Conservation (phyloP, 2,113 vertebrate genomes). For the cattle (Bos taurus) region DNA sequence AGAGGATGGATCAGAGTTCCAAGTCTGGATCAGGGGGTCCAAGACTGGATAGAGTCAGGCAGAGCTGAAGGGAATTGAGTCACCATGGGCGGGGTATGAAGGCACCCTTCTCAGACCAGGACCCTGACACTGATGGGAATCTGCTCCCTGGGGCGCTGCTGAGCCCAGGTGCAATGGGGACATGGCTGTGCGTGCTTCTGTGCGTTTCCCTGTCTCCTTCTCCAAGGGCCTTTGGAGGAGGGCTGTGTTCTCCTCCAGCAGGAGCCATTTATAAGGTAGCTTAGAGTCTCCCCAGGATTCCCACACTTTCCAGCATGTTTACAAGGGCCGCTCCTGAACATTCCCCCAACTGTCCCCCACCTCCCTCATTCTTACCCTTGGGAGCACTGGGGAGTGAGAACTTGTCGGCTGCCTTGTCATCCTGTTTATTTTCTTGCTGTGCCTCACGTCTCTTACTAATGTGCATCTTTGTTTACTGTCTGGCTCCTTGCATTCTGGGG, state of each 20-base stretch:
- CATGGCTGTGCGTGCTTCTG: accelerated
- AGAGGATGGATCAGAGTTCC: not conserved
- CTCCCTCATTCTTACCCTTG: not conserved
- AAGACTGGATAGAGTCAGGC: not conserved
- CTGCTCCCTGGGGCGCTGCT: not conserved
- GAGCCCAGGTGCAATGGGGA: not conserved
- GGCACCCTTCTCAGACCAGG: not conserved
- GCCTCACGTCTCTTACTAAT: not conserved
- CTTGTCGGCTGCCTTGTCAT: accelerated
- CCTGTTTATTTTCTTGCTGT: not conserved
- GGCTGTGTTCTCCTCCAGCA: not conserved
- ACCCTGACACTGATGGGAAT: not conserved
- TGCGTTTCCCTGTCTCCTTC: not conserved
- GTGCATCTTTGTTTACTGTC: not conserved
- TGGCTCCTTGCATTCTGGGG: too few species aligned
- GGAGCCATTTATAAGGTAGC: not conserved
- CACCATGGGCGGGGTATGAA: accelerated
- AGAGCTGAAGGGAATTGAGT: not conserved
- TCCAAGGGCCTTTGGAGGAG: not conserved
- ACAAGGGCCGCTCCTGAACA: too few species aligned
- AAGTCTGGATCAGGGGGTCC: too few species aligned
- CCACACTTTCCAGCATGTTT: not conserved
- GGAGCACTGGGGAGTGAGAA: not conserved
- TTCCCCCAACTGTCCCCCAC: not conserved
- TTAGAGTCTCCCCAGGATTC: not conserved